Conservation (phyloP, 1,140 invertebrate species). For the Drosophila kohkoa region DNA sequence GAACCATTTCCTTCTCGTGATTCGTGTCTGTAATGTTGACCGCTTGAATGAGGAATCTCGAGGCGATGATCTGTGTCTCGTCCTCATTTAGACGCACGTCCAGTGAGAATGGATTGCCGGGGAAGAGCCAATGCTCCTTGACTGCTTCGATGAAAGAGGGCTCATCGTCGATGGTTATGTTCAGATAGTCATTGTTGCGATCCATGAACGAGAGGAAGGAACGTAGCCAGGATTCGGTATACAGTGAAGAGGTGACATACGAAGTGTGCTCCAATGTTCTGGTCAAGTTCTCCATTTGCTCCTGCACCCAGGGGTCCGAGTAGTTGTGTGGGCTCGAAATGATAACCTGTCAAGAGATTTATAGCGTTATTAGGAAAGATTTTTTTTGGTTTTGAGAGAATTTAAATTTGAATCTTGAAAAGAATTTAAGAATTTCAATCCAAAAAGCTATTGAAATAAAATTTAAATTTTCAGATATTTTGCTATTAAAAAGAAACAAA, state of each 20-base stretch:
- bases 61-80: slow-evolving; percentile 91
- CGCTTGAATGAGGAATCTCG: slow-evolving; percentile 94
- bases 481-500: too few relatives aligned
- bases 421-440: too few relatives aligned
- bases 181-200: slow-evolving; percentile 90
- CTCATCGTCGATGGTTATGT: slow-evolving; percentile 90
- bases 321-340: slow-evolving; percentile 94
- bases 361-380: too few relatives aligned
- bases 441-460: too few relatives aligned
- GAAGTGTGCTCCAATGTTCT: slow-evolving; percentile 92
- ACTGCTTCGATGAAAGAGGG: slow-evolving; percentile 90
- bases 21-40: slow-evolving; percentile 95
- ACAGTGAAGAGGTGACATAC: slow-evolving; percentile 91
- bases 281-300: slow-evolving; percentile 92
- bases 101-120: slow-evolving; percentile 90
- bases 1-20: slow-evolving; percentile 96
- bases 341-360: slow-evolving; percentile 89
- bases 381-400: too few relatives aligned
- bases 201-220: slow-evolving; percentile 92
- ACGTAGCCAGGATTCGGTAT: slow-evolving; percentile 96
- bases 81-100: slow-evolving; percentile 94
- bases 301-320: slow-evolving; percentile 91
- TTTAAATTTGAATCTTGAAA: too few relatives aligned
- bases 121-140: slow-evolving; percentile 91
- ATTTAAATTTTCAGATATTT: too few relatives aligned